Evolutionary conservation across 2,113 vertebrate genomes (phyloP).

Genomic region (Redunca redunca): DNA sequence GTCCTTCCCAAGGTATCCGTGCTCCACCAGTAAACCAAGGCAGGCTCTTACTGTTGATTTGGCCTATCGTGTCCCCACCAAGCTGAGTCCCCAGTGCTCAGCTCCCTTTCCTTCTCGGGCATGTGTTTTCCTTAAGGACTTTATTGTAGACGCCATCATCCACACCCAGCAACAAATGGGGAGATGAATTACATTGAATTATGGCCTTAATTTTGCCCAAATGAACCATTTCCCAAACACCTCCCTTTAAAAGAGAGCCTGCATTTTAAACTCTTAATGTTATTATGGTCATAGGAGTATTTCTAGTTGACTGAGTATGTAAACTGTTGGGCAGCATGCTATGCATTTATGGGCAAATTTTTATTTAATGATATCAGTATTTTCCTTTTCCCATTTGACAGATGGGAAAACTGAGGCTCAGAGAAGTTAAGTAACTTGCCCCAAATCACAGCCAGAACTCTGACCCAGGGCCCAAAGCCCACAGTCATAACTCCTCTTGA

Average conservation of each 20-base stretch:
- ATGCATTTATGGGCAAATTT: neutral
- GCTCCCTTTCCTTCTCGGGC: neutral
- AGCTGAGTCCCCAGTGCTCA: neutral
- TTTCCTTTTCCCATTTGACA: neutral
- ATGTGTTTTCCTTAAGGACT: neutral
- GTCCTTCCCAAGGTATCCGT: neutral
- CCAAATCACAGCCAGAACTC: neutral
- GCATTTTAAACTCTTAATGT: neutral
- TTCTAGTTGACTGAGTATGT: neutral
- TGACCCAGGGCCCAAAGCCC: neutral
- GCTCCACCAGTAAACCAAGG: neutral
- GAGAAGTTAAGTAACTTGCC: neutral
- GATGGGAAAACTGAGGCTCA: neutral
- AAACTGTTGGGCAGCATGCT: neutral
- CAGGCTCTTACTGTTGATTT: neutral
- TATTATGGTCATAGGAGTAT: neutral
- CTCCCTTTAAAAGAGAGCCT: slow-evolving; percentile 6
- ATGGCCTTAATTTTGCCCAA: neutral
- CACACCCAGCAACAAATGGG: neutral
- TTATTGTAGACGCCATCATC: neutral
- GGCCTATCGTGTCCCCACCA: neutral
- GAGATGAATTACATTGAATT: neutral
- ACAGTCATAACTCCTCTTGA: neutral
- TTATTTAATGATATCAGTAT: neutral
- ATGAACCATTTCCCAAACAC: neutral